phyloP scores from a whole-genome alignment of 2,888 invertebrate genomes.

The Rotaria macrura region DNA sequence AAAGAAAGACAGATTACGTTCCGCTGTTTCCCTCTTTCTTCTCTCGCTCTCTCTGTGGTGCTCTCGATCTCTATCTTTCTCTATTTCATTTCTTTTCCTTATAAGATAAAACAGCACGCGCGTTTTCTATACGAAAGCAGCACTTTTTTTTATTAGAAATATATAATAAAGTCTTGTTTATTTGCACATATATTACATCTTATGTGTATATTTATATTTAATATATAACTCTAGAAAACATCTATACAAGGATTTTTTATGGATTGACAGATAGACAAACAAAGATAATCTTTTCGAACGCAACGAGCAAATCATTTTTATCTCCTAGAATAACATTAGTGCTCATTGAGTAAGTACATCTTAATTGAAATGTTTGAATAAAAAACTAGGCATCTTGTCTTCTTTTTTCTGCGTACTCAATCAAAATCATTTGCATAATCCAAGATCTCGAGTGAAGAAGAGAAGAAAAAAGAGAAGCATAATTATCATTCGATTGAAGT shows the following conservation, averaged over 20 bases:
- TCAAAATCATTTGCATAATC: background rate
- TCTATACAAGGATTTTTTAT: background rate
- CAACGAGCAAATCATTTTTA: background rate
- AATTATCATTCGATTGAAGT: background rate
- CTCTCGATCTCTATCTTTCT: too few relatives aligned
- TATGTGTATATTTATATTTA: background rate
- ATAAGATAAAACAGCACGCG: background rate
- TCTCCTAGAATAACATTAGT: background rate
- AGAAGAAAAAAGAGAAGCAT: background rate
- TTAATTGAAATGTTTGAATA: background rate
- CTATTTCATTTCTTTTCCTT: background rate
- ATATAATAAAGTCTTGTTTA: background rate
- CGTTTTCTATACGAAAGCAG: background rate
- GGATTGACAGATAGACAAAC: background rate
- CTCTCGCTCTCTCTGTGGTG: background rate
- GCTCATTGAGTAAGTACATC: background rate
- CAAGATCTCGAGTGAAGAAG: too few relatives aligned
- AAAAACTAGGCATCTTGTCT: background rate
- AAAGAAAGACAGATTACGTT: background rate
- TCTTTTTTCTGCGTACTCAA: background rate
- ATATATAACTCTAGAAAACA: background rate
- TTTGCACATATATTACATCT: background rate
- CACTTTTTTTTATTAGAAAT: background rate
- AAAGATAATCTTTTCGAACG: background rate
- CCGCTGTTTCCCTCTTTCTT: background rate